Evolutionary conservation across 1,140 invertebrate species (phyloP).

Genomic region (Drosophila orena): DNA sequence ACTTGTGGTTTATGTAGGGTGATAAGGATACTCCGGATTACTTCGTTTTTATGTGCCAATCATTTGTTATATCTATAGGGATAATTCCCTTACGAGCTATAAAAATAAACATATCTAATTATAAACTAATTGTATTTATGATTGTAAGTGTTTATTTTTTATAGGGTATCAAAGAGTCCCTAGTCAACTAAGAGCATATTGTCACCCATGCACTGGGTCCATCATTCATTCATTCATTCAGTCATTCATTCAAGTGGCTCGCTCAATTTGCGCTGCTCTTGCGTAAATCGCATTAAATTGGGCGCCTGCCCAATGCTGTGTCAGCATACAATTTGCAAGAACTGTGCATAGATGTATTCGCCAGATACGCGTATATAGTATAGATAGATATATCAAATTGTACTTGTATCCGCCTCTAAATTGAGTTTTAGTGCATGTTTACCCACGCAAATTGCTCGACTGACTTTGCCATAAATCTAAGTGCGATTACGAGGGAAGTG

Average conservation of each 20-base stretch:
- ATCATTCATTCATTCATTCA: conserved; percentile 70
- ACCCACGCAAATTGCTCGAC: conserved; percentile 82
- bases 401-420: conserved; percentile 75
- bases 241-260: conserved; percentile 75
- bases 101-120: no score
- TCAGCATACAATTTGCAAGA: conserved; percentile 73
- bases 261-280: conserved; percentile 77
- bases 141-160: no score
- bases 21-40: neutral
- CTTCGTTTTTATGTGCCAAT: neutral
- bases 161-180: conserved; percentile 1
- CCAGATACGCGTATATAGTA: conserved; percentile 18
- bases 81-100: no score
- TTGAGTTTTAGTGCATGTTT: conserved; percentile 83
- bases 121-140: no score
- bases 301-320: conserved; percentile 68
- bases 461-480: conserved; percentile 83
- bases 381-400: conserved; percentile 28
- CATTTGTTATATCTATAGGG: neutral
- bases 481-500: conserved; percentile 45
- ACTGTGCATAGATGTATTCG: conserved; percentile 47
- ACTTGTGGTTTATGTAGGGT: conserved; percentile 29
- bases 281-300: conserved; percentile 82
- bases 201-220: conserved; percentile 47
- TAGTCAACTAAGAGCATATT: conserved; percentile 4